Conservation (phyloP, 2,113 vertebrate genomes). For the Crotalus horridus region DNA sequence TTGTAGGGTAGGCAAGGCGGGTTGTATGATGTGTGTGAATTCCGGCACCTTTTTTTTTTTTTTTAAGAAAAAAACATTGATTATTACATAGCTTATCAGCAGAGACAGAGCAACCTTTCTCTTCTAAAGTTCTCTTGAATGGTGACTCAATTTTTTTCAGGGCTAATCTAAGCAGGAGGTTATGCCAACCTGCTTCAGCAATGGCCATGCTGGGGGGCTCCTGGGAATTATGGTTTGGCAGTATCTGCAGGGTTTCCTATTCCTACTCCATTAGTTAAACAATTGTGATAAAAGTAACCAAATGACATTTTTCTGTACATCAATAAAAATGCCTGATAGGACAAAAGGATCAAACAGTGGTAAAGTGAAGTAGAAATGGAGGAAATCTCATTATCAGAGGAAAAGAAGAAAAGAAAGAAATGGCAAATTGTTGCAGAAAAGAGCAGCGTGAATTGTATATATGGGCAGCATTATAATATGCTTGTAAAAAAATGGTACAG, state of each 20-base stretch:
- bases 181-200: neutral
- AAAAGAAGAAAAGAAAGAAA: neutral
- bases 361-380: neutral
- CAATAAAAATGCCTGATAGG: neutral
- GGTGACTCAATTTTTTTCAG: neutral
- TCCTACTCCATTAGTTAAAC: neutral
- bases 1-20: too few relatives aligned
- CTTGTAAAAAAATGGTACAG: neutral
- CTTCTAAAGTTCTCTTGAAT: neutral
- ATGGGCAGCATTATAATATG: neutral
- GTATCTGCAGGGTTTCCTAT: neutral
- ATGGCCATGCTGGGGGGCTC: neutral
- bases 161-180: neutral
- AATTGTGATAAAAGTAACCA: neutral
- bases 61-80: too few relatives aligned
- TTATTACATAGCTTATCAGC: neutral
- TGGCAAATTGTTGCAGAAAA: neutral
- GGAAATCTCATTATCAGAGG: neutral
- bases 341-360: neutral
- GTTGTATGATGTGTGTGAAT: too few relatives aligned
- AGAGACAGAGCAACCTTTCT: neutral
- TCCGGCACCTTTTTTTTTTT: too few relatives aligned
- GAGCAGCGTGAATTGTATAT: neutral
- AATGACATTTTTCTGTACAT: neutral
- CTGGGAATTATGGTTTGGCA: neutral